These are phyloP conservation scores for Erebia aethiops DNA, from an alignment of 2,888 invertebrate species.

Conservation along the genomic window DNA sequence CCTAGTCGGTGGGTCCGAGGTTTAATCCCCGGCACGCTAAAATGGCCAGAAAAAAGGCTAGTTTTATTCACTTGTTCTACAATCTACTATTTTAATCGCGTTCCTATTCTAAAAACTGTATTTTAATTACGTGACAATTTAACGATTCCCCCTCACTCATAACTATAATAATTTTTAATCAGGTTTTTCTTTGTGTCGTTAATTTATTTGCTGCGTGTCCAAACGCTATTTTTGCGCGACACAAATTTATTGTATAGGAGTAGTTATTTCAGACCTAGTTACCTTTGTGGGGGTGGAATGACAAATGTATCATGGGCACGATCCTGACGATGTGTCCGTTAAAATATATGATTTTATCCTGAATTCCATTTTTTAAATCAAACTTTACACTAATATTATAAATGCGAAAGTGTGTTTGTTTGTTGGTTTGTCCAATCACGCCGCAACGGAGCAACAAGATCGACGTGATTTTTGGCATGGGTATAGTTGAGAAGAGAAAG, in stretches of 20 bases:
- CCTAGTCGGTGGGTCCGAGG: no score
- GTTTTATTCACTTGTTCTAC: no score
- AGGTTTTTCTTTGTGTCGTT: slow-evolving; percentile 19
- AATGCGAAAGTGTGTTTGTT: no score
- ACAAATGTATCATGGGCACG: slow-evolving; percentile 19
- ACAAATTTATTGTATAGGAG: slow-evolving; percentile 20
- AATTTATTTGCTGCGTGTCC: slow-evolving; percentile 28
- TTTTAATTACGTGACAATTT: neutral
- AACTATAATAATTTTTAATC: neutral
- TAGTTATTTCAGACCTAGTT: slow-evolving; percentile 20
- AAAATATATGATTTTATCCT: neutral
- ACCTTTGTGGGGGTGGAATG: slow-evolving; percentile 14
- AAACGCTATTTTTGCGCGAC: slow-evolving; percentile 22
- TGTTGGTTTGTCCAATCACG: no score
- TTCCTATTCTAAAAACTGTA: neutral
- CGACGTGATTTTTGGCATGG: no score
- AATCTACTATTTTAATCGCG: no score
- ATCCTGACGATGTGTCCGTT: neutral
- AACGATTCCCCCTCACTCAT: neutral
- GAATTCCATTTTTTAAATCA: neutral
- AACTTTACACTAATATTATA: no score
- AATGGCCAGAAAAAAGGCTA: no score
- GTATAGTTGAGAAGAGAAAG: no score
- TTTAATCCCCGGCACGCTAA: no score
- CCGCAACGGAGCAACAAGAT: no score